Evolutionary conservation across 2,888 invertebrate species (phyloP).

Genomic region (Drosophila tanythrix): DNA sequence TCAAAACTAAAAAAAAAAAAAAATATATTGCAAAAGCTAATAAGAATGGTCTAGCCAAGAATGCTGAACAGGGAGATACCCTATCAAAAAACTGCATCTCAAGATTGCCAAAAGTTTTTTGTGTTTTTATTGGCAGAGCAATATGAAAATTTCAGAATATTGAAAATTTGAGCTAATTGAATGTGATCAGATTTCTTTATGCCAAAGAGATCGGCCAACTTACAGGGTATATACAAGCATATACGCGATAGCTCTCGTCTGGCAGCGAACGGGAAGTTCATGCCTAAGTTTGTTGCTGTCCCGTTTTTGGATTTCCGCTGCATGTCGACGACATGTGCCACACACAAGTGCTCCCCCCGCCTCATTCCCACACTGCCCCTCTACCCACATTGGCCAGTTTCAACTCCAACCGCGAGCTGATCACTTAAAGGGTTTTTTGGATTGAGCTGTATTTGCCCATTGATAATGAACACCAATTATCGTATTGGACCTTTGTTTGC

Average conservation of each 20-base stretch:
- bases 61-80: neutral
- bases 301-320: constrained; percentile 74
- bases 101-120: neutral
- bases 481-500: constrained; percentile 52
- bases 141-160: neutral
- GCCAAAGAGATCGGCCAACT: neutral
- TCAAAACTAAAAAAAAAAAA: constrained; percentile 11
- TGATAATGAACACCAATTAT: constrained; percentile 78
- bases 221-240: neutral
- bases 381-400: neutral
- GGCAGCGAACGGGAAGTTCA: constrained; percentile 67
- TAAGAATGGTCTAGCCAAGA: neutral
- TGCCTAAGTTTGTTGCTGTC: constrained; percentile 46
- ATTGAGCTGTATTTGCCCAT: constrained; percentile 75
- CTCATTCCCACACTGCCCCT: neutral
- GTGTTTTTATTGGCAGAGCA: no score
- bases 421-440: constrained; percentile 67
- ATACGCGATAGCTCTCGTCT: constrained; percentile 13
- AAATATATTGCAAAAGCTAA: neutral
- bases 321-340: constrained; percentile 43
- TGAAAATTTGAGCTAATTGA: neutral
- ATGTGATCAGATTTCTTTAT: neutral
- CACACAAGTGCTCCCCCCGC: neutral
- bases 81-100: neutral
- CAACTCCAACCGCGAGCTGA: constrained; percentile 16